Base-by-base conservation (phyloP, 23 tunicate genomes). In the Ascidia mentula region DNA sequence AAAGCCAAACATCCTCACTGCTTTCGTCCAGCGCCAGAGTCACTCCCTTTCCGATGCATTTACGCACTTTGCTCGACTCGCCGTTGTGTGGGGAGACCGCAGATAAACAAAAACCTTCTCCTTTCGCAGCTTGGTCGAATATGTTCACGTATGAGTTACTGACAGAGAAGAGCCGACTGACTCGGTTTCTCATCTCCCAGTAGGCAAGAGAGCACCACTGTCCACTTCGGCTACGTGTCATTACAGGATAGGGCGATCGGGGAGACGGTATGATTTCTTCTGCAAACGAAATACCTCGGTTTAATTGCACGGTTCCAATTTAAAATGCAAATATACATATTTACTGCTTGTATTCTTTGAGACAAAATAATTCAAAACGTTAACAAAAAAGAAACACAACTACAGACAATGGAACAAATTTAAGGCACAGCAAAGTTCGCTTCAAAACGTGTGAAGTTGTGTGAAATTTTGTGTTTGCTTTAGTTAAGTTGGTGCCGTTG, bases 51-150 rank as follows among this genome's bases (percentile, higher is more conserved):
- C 85, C 85, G 36, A 81, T 81, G 34, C 31, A 40, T 34, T 71
- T 72, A n/a, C 78, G 77, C 30, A 81, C 85, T 34, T 40, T 72
- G 13, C n/a, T 45, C 34, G 70, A 81, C 28, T 33, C 38, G 18
- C 69, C 31, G 36, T 35, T 36, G 28, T 6, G n/a, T 35, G 30
- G 35, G 36, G 77, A 34, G 32, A 81, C 65, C 4, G 77, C 85
- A 6, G 85, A 39, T 31, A 81, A 78, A 72, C 85, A 81, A 40
- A 81, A 72, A 32, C 85, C 85, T 13, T 81, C 77, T n/a, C 85
- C 85, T 53, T 72, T 60, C 1, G 78, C 78, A 32, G 38, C 26
- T 34, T 28, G 69, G 38, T 72, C 72, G 69, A 81, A 81, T 5
- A 81, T 45, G 69, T 81, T 81, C 45, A 81, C 85, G 78, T 69